Evolutionary conservation across 2,888 invertebrate genomes (phyloP), one percentile per base, ranked within the genome.

Genomic region (Brenthis hecate): DNA sequence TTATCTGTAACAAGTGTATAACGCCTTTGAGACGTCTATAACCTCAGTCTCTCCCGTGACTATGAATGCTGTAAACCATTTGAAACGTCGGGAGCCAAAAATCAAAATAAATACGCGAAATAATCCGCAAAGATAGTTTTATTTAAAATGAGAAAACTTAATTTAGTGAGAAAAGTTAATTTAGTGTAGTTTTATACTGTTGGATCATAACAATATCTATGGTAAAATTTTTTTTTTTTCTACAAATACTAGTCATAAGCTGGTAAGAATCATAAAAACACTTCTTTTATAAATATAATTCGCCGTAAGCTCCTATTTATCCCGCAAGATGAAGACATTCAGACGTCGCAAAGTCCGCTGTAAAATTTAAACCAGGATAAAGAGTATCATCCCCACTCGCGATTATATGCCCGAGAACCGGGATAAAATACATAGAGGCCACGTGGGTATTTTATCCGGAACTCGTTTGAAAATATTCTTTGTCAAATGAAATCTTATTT

Each of bases 321-420:
- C 80, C 84, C 76, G 76, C 73, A 77, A 81, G 83, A 81, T 82
- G 76, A 70, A 71, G 72, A 74, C 74, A 76, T 76, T 75, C 71
- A 76, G 76, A 76, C 75, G 73, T 78, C 75, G 77, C 81, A 79
- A 83, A 87, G 82, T 82, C 80, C 84, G 80, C 81, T 83, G 85
- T 85, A 86, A 86, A 87, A 88, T 88, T 88, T 87, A 88, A 89
- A 87, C 87, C 87, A 70, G 73, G 84, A 86, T 88, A 86, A 86
- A 88, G 83, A 84, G 81, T 85, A 84, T 86, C 84, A 81, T 80
- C 76, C 76, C 76, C 76, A 75, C 71, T 71, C 72, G 72, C 69
- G 73, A 73, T 74, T 75, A 72, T 73, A 74, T 75, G 73, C 72
- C 72, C 74, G 16, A 28, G 60, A 50, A 54, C 23, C 23, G 66